Evolutionary conservation across 2,797 vertebrate species (phyloP).

Genomic region (Microhierax caerulescens): DNA sequence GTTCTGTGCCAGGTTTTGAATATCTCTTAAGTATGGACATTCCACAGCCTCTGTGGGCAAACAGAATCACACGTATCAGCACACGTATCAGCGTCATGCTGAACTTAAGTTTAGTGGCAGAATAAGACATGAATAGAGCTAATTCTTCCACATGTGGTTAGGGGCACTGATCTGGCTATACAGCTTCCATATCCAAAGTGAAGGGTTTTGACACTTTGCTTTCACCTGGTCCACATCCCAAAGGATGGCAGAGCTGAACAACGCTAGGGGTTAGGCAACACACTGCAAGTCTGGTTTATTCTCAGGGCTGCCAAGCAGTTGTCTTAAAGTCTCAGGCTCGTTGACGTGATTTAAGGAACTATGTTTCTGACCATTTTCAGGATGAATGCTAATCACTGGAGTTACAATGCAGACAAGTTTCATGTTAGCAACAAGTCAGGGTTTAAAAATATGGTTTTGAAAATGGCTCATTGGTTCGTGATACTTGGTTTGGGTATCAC

Average conservation of each 20-base stretch:
- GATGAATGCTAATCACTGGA: background rate
- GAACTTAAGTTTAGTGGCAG: background rate
- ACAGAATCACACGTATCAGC: background rate
- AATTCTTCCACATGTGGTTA: background rate
- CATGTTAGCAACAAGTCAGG: background rate
- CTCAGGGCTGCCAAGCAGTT: background rate
- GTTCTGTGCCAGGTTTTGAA: background rate
- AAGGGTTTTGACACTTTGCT: background rate
- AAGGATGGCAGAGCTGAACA: background rate
- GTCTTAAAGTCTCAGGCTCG: background rate
- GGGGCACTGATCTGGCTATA: background rate
- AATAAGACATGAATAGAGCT: background rate
- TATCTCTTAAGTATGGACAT: background rate
- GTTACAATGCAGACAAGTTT: background rate
- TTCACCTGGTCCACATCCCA: background rate
- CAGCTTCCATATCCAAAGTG: background rate
- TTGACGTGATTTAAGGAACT: background rate
- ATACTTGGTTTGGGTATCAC: background rate
- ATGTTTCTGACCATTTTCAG: background rate
- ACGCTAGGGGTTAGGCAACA: background rate
- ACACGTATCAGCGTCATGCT: background rate
- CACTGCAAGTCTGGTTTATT: background rate
- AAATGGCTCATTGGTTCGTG: background rate
- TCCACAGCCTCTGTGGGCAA: background rate
- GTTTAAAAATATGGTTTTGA: background rate